These are phyloP conservation scores for Sebastes variabilis DNA, from an alignment of 2,797 vertebrate genomes.

Conservation along the genomic window DNA sequence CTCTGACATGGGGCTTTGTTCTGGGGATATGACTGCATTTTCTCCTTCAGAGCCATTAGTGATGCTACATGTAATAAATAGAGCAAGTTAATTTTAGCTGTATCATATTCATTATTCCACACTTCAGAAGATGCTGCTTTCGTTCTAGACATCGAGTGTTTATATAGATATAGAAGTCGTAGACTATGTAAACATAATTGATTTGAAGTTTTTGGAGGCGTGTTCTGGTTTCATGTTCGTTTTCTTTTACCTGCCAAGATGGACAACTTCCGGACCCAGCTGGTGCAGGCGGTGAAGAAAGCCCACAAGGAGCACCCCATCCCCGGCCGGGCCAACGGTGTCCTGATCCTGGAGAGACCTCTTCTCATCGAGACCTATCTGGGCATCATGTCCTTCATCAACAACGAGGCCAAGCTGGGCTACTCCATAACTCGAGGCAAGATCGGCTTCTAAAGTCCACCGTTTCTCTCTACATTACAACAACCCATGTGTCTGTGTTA, in stretches of 20 bases:
- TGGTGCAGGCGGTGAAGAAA: slow-evolving; percentile 94
- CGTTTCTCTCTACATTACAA: background rate
- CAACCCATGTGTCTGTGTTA: slow-evolving; percentile 42
- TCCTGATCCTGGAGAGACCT: slow-evolving; percentile 91
- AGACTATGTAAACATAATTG: background rate
- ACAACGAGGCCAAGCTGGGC: slow-evolving; percentile 96
- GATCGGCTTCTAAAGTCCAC: slow-evolving; percentile 89
- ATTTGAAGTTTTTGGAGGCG: background rate
- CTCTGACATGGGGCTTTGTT: background rate
- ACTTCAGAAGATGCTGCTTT: background rate
- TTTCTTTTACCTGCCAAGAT: slow-evolving; percentile 74
- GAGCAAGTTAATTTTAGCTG: background rate
- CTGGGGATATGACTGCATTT: background rate
- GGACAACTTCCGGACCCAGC: slow-evolving; percentile 91
- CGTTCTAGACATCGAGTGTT: background rate
- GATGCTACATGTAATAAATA: background rate
- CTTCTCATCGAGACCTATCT: slow-evolving; percentile 97
- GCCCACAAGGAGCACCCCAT: slow-evolving; percentile 89
- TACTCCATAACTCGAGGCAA: slow-evolving; percentile 97
- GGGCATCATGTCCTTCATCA: slow-evolving; percentile 97
- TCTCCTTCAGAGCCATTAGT: background rate
- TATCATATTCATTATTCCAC: background rate
- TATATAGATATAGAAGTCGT: background rate
- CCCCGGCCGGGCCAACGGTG: slow-evolving; percentile 83
- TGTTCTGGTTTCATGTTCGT: background rate